Evolutionary conservation across 2,113 vertebrate species (phyloP).

Genomic region (Tursiops truncatus): DNA sequence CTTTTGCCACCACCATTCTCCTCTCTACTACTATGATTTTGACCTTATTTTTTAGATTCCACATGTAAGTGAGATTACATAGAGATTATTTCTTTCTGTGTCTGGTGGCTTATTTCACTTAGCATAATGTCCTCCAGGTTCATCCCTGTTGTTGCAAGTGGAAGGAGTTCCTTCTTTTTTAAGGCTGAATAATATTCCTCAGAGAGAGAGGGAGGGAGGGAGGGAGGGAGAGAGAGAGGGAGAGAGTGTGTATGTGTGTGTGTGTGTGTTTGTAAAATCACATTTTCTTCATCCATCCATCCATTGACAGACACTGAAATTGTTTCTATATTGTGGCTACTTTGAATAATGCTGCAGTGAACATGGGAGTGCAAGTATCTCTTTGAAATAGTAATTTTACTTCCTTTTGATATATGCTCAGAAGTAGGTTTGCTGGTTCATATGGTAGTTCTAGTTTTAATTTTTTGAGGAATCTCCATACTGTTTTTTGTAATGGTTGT

Average conservation of each 20-base stretch:
- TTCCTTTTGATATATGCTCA: background rate
- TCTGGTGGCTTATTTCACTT: background rate
- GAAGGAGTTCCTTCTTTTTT: background rate
- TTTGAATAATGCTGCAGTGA: background rate
- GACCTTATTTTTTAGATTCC: background rate
- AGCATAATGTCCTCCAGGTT: background rate
- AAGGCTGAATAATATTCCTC: background rate
- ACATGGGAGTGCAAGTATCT: background rate
- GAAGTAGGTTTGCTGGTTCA: background rate
- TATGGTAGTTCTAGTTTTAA: background rate
- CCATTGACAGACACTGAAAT: background rate
- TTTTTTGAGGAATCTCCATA: background rate
- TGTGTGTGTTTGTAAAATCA: background rate
- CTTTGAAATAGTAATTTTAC: background rate
- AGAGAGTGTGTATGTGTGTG: no score
- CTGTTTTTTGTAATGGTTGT: background rate
- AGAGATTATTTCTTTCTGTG: background rate
- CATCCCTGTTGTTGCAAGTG: background rate
- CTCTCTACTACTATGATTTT: background rate
- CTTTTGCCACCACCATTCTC: background rate
- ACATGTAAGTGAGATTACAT: background rate
- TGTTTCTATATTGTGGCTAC: background rate
- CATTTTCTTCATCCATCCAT: background rate
- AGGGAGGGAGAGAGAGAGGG: rapidly evolving
- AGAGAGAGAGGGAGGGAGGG: background rate